These are phyloP conservation scores for Seriola dumerili DNA, from an alignment of 2,113 vertebrate species.

Conservation along the genomic window DNA sequence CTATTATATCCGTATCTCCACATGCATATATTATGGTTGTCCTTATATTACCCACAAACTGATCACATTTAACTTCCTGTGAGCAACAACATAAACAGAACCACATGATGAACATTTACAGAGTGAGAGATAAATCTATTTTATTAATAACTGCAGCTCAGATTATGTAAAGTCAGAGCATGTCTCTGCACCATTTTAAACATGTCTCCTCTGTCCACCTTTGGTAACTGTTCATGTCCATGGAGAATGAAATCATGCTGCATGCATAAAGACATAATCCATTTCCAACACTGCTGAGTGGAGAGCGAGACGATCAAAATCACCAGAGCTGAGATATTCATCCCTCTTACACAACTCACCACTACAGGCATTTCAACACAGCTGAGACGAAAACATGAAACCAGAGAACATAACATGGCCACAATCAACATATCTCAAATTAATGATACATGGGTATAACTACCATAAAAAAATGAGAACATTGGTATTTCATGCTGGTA, in stretches of 20 bases:
- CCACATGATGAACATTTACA: not conserved
- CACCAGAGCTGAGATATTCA: not conserved
- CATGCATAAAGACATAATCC: constrained; percentile 1
- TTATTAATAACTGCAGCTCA: constrained; percentile 22
- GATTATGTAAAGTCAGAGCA: not conserved
- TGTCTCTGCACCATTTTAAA: not conserved
- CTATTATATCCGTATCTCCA: too few species aligned
- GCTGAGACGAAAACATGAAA: not conserved
- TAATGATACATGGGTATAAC: not conserved
- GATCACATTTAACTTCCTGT: not conserved
- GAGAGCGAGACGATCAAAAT: constrained; percentile 24
- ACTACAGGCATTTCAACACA: not conserved
- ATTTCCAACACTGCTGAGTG: constrained; percentile 33
- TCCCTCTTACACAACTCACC: constrained; percentile 1
- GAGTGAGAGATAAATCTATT: not conserved
- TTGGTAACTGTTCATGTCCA: not conserved
- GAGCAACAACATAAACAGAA: not conserved
- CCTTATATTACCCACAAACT: not conserved
- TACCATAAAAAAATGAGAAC: not conserved
- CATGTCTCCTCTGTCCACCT: constrained; percentile 3
- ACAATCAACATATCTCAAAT: not conserved
- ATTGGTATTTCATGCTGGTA: not conserved
- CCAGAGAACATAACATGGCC: not conserved
- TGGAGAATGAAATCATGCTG: constrained; percentile 16
- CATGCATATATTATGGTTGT: too few species aligned